These are phyloP conservation scores for human (Homo sapiens) DNA, from an alignment of 2,113 vertebrate species.

Conservation along the genomic window DNA sequence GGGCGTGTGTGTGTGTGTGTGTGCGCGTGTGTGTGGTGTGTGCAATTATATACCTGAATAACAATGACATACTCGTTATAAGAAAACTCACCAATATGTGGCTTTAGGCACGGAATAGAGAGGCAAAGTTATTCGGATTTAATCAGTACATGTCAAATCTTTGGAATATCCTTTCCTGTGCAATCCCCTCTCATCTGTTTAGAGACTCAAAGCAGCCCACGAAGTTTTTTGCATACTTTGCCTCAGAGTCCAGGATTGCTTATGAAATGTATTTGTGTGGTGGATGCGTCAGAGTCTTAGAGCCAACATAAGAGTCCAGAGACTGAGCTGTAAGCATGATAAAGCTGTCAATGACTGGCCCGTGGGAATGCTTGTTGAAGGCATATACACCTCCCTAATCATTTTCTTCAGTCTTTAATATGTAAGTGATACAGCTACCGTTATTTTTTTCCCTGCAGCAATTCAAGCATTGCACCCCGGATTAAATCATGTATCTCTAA, in stretches of 20 bases:
- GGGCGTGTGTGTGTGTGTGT: not conserved
- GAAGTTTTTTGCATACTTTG: not conserved
- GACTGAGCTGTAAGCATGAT: rapidly evolving
- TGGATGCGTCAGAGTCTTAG: not conserved
- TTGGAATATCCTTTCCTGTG: not conserved
- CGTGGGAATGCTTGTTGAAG: rapidly evolving
- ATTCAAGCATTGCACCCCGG: not conserved
- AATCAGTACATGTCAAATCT: conserved; percentile 18
- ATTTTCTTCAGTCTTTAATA: rapidly evolving
- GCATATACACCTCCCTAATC: rapidly evolving
- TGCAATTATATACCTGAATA: not conserved
- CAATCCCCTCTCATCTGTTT: not conserved
- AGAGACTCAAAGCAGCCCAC: not conserved
- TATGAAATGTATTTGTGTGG: not conserved
- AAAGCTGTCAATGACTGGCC: rapidly evolving
- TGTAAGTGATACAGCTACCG: not conserved
- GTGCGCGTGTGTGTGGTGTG: too few relatives aligned
- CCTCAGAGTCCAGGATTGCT: not conserved
- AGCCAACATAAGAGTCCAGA: rapidly evolving
- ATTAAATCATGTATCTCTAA: not conserved
- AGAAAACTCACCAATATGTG: not conserved
- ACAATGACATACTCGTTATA: not conserved
- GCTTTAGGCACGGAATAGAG: not conserved
- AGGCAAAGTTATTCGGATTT: not conserved
- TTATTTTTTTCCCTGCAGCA: not conserved